Conservation (phyloP, 64 coral and sea anemone species). For the Stichodactyla mertensii region DNA sequence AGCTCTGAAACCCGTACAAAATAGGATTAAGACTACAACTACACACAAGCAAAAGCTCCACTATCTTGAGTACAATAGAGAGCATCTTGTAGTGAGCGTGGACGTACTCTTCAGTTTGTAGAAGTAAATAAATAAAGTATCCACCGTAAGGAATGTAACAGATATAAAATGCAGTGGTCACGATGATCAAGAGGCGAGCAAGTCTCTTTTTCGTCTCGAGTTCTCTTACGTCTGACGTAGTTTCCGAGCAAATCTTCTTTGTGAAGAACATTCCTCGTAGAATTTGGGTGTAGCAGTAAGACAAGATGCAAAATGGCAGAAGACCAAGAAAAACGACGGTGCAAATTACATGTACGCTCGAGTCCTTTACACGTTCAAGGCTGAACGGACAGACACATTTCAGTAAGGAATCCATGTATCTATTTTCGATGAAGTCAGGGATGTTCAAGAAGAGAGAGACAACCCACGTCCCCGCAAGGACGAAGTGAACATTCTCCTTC, state of each 20-base stretch:
- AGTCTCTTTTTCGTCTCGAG: conserved; percentile 27
- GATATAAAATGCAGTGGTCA: conserved; percentile 41
- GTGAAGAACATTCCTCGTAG: conserved; percentile 41
- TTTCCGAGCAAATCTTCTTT: conserved; percentile 36
- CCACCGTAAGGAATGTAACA: conserved; percentile 40
- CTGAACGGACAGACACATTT: conserved; percentile 56
- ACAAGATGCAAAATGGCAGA: conserved; percentile 37
- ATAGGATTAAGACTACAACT: conserved; percentile 55
- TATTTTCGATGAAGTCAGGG: conserved; percentile 44
- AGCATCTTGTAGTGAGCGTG: background rate
- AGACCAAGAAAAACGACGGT: conserved; percentile 30
- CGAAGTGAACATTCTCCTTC: conserved; percentile 36
- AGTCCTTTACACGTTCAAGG: conserved; percentile 33
- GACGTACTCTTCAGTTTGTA: conserved; percentile 15
- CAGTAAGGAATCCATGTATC: conserved; percentile 29
- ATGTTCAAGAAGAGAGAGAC: conserved; percentile 20
- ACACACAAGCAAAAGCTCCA: conserved; percentile 42
- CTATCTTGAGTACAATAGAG: background rate
- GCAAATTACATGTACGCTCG: conserved; percentile 24
- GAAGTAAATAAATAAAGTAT: conserved; percentile 29
- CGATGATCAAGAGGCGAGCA: conserved; percentile 30
- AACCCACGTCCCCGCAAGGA: conserved; percentile 37
- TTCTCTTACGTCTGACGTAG: background rate
- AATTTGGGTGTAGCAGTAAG: conserved; percentile 55
- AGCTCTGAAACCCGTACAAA: conserved; percentile 56